These are phyloP conservation scores for Setophaga petechia DNA, from an alignment of 2,113 vertebrate species.

Conservation along the genomic window DNA sequence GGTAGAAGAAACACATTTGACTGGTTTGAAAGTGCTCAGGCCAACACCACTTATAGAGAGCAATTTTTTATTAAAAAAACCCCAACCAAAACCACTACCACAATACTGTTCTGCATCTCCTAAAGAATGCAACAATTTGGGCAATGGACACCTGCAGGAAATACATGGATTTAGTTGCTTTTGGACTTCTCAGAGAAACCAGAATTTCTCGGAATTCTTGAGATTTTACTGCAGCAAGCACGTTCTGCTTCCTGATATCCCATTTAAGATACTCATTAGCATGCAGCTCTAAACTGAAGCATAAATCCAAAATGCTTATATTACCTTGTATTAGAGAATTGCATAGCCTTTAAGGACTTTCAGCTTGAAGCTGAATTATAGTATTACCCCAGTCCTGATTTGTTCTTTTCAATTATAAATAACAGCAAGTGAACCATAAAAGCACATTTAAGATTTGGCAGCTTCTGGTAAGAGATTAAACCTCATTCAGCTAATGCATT, in stretches of 20 bases:
- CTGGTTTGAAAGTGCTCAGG: not conserved
- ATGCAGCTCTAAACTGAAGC: not conserved
- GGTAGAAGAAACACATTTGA: not conserved
- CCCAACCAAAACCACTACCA: not conserved
- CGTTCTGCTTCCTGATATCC: not conserved
- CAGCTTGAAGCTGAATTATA: not conserved
- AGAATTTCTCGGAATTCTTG: not conserved
- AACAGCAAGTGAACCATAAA: slow-evolving; percentile 20
- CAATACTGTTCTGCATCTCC: not conserved
- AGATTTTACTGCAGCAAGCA: not conserved
- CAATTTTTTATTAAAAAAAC: not conserved
- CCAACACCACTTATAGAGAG: not conserved
- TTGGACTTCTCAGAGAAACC: not conserved
- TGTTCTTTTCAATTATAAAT: slow-evolving; percentile 22
- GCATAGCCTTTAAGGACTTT: not conserved
- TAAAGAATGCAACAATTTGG: not conserved
- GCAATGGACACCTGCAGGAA: not conserved
- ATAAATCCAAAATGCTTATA: not conserved
- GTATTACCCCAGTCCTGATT: not conserved
- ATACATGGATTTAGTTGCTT: not conserved
- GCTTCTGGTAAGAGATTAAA: slow-evolving; percentile 5
- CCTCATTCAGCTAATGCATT: not conserved
- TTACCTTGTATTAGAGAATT: not conserved
- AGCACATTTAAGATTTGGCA: not conserved
- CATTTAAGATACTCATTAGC: not conserved